A percentile compares a stretch with the other conserved stretches of the same genome.
These are phyloP conservation scores for Diacarnus erythraeanus DNA, from an alignment of 37 sponge, comb jelly and placozoan species.

Conservation along the genomic window DNA sequence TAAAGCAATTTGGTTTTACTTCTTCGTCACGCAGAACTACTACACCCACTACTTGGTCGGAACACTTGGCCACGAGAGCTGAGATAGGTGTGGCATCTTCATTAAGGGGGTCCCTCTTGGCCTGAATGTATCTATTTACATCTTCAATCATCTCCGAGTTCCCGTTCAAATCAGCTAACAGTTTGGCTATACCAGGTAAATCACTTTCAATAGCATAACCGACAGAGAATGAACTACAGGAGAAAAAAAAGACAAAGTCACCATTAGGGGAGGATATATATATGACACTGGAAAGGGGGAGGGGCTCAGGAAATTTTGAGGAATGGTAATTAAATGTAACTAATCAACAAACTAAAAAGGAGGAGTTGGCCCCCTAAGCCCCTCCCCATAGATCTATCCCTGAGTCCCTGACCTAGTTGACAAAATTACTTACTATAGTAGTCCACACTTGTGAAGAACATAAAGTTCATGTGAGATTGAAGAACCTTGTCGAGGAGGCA, in stretches of 20 bases:
- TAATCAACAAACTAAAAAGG: neutral
- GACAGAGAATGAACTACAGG: slow-evolving; percentile 50
- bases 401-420: neutral
- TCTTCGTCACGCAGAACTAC: slow-evolving; percentile 74
- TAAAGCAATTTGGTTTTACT: too few relatives aligned
- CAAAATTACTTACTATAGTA: slow-evolving; percentile 43
- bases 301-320: neutral
- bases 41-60: slow-evolving; percentile 86
- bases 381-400: too few relatives aligned
- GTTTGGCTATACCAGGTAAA: slow-evolving; percentile 16
- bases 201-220: slow-evolving; percentile 22
- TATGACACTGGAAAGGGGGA: neutral
- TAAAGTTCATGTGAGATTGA: slow-evolving; percentile 86
- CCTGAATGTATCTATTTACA: slow-evolving; percentile 54
- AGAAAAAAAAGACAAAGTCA: slow-evolving; percentile 10
- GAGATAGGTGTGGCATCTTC: slow-evolving; percentile 80
- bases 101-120: slow-evolving; percentile 55
- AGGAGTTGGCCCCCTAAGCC: too few relatives aligned
- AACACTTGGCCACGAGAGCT: slow-evolving; percentile 76
- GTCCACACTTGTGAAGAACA: slow-evolving; percentile 80
- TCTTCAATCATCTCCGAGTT: slow-evolving; percentile 51
- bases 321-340: neutral
- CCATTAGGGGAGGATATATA: too few relatives aligned
- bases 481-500: slow-evolving; percentile 53
- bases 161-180: slow-evolving; percentile 24